phyloP scores from a whole-genome alignment of 2,797 vertebrate species.

The Hoplostethus mediterraneus region DNA sequence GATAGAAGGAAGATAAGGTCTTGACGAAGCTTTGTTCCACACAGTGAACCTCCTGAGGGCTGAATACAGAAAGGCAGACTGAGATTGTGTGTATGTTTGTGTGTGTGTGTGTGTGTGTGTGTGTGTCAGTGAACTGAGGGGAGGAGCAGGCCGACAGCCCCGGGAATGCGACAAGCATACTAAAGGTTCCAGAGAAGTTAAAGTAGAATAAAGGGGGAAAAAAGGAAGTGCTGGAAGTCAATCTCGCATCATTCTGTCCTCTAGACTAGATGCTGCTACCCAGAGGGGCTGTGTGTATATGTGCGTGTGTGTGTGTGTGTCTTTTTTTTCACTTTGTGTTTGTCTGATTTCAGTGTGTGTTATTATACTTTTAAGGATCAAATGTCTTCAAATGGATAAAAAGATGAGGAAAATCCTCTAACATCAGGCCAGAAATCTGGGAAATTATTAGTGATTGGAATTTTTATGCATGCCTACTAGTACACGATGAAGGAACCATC shows the following conservation, averaged over 20 bases:
- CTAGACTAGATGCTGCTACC: slow-evolving; percentile 24
- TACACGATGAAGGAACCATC: no score
- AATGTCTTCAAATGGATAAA: background rate
- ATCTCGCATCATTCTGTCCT: slow-evolving; percentile 30
- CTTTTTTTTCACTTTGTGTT: slow-evolving; percentile 24
- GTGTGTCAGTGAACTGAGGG: slow-evolving; percentile 34
- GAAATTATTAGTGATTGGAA: background rate
- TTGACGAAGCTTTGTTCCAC: slow-evolving; percentile 63
- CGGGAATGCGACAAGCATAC: slow-evolving; percentile 59
- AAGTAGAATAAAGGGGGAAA: slow-evolving; percentile 30
- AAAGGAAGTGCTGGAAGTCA: slow-evolving; percentile 23
- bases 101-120: slow-evolving; percentile 35
- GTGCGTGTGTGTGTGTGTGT: slow-evolving; percentile 16
- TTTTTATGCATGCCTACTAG: no score
- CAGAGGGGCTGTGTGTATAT: slow-evolving; percentile 8
- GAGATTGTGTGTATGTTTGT: slow-evolving; percentile 38
- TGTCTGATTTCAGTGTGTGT: slow-evolving; percentile 4
- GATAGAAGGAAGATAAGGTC: slow-evolving; percentile 52
- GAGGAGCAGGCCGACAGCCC: slow-evolving; percentile 35
- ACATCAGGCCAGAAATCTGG: no score
- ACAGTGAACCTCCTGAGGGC: slow-evolving; percentile 48
- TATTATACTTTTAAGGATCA: no score
- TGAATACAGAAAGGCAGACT: slow-evolving; percentile 44
- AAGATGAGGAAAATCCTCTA: background rate
- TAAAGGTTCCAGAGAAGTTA: slow-evolving; percentile 46